These are phyloP conservation scores for Megaceryle maxima DNA, from an alignment of 2,113 vertebrate species.

Conservation along the genomic window DNA sequence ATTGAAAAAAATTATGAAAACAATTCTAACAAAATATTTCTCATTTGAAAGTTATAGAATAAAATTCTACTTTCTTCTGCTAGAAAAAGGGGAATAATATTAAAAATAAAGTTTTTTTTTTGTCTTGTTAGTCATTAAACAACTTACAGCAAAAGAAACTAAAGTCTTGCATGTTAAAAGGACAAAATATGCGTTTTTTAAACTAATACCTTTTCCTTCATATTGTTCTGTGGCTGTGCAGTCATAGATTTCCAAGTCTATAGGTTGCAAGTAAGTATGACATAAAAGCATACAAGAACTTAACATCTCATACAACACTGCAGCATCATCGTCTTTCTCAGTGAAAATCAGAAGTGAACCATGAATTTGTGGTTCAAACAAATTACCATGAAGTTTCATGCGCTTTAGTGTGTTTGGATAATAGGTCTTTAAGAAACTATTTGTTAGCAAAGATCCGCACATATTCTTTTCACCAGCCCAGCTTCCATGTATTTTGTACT, in stretches of 20 bases:
- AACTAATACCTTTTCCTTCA: not conserved
- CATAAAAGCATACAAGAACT: not conserved
- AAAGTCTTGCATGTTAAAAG: not conserved
- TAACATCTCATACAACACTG: not conserved
- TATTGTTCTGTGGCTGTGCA: not conserved
- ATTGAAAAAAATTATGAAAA: not conserved
- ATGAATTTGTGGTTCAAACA: not conserved
- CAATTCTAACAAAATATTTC: not conserved
- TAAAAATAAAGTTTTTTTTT: not conserved
- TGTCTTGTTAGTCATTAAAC: not conserved
- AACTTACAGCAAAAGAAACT: not conserved
- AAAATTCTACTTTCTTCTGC: not conserved
- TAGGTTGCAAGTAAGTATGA: not conserved
- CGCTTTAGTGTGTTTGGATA: not conserved
- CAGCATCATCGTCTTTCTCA: not conserved
- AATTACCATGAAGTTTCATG: not conserved
- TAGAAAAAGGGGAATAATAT: not conserved
- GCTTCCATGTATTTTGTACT: not conserved
- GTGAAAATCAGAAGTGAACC: not conserved
- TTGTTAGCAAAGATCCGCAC: not conserved
- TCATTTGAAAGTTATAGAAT: not conserved
- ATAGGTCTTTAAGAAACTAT: not conserved
- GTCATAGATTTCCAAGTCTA: not conserved
- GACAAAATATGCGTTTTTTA: fast-evolving
- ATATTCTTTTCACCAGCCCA: not conserved